Evolutionary conservation across 2,888 invertebrate species (phyloP).

Genomic region (Exephanes ischioxanthus): DNA sequence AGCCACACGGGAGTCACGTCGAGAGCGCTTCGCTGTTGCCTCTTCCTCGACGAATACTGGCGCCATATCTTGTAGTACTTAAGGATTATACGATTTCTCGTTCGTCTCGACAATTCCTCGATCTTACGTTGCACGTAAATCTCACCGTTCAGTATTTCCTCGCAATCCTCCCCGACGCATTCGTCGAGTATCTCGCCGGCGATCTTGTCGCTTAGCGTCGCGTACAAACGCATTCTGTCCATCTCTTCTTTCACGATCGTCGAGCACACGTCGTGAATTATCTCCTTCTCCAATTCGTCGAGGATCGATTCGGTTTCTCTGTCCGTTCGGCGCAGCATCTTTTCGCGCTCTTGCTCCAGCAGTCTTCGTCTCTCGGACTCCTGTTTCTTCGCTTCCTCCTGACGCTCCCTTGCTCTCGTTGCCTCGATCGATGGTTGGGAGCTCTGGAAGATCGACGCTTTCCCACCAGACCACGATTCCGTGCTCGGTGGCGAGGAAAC

Average conservation of each 20-base stretch:
- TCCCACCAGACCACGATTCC: neutral
- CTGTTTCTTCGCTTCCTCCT: constrained; percentile 20
- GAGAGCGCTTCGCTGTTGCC: constrained; percentile 85
- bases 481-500: neutral
- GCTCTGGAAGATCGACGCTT: neutral
- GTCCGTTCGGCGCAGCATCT: constrained; percentile 69
- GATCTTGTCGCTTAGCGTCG: constrained; percentile 75
- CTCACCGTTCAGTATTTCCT: constrained; percentile 81
- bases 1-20: constrained; percentile 87
- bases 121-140: constrained; percentile 81
- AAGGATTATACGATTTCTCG: constrained; percentile 80
- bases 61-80: constrained; percentile 86
- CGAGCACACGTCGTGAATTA: constrained; percentile 75
- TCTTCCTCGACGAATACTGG: constrained; percentile 80
- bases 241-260: constrained; percentile 74
- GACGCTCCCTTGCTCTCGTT: constrained; percentile 22
- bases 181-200: constrained; percentile 73
- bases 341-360: constrained; percentile 50
- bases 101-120: constrained; percentile 81
- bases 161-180: constrained; percentile 79
- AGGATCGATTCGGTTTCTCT: constrained; percentile 74
- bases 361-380: constrained; percentile 36
- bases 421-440: neutral
- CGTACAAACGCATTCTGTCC: constrained; percentile 71
- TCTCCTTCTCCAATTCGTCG: constrained; percentile 72